These are phyloP conservation scores for Cyphomyrus discorhynchus DNA, from an alignment of 2,113 vertebrate genomes.

Conservation along the genomic window DNA sequence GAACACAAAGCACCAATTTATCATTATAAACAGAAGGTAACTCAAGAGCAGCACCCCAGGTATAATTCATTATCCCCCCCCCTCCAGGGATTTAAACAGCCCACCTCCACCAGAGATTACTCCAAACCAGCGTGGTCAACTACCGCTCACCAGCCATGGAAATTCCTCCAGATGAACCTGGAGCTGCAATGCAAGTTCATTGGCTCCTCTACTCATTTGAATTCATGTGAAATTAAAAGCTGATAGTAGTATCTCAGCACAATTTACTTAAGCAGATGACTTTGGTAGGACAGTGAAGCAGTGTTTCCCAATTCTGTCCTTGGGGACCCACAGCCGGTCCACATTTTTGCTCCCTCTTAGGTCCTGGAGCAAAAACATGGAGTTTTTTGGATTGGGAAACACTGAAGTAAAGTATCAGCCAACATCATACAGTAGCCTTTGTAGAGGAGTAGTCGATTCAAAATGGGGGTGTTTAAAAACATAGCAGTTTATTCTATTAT, in stretches of 20 bases:
- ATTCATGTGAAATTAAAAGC: neutral
- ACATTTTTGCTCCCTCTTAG: too few relatives aligned
- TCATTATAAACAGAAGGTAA: constrained; percentile 68
- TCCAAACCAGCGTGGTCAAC: constrained; percentile 40
- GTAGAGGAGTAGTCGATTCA: neutral
- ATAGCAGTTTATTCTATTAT: neutral
- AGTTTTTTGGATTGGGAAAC: too few relatives aligned
- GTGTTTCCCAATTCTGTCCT: neutral
- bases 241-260: neutral
- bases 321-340: neutral
- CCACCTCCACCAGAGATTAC: constrained; percentile 56
- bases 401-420: neutral
- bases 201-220: neutral
- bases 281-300: neutral
- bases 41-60: constrained; percentile 58
- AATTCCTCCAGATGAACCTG: constrained; percentile 49
- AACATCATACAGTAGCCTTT: neutral
- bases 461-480: neutral
- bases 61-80: constrained; percentile 66
- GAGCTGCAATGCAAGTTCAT: constrained; percentile 39
- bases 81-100: constrained; percentile 60
- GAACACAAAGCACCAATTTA: constrained; percentile 64
- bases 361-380: too few relatives aligned
- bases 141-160: constrained; percentile 57
- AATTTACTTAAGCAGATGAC: neutral